A percentile compares a stretch with the other conserved stretches of the same genome.
Evolutionary conservation across 2,888 invertebrate genomes (phyloP).

Genomic region (Epinotia brunnichana): DNA sequence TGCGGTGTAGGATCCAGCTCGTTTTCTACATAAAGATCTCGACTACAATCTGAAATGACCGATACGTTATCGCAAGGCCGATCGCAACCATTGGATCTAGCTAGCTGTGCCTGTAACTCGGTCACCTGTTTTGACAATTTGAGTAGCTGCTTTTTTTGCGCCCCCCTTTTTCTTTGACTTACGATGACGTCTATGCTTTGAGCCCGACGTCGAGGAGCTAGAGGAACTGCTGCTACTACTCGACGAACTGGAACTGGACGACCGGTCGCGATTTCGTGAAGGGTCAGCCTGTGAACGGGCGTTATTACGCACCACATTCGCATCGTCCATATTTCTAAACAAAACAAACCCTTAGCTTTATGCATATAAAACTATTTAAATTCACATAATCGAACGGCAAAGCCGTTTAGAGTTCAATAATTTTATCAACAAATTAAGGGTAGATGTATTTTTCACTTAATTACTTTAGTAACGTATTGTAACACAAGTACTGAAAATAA

Average conservation of each 20-base stretch:
- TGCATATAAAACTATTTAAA: background rate
- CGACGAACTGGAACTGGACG: background rate
- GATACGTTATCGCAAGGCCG: background rate
- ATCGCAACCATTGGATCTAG: background rate
- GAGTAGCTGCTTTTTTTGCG: background rate
- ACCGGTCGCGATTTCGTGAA: background rate
- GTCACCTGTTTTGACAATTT: background rate
- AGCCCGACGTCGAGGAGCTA: background rate
- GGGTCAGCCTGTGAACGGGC: background rate
- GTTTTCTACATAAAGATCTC: background rate
- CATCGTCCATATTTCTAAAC: conserved; percentile 1
- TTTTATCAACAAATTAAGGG: background rate
- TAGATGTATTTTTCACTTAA: background rate
- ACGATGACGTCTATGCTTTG: background rate
- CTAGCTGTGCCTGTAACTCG: background rate
- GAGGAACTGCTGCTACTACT: conserved; percentile 4
- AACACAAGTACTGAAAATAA: background rate
- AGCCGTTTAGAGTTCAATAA: background rate
- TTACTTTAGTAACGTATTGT: too few species aligned
- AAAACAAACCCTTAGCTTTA: background rate
- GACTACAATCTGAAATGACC: conserved; percentile 2
- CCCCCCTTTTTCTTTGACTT: background rate
- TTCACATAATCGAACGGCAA: conserved; percentile 5
- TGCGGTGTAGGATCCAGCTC: background rate
- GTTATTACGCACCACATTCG: background rate